Evolutionary conservation across 2,113 vertebrate species (phyloP), one percentile per base, ranked within the genome.

Genomic region (Nesospiza acunhae): DNA sequence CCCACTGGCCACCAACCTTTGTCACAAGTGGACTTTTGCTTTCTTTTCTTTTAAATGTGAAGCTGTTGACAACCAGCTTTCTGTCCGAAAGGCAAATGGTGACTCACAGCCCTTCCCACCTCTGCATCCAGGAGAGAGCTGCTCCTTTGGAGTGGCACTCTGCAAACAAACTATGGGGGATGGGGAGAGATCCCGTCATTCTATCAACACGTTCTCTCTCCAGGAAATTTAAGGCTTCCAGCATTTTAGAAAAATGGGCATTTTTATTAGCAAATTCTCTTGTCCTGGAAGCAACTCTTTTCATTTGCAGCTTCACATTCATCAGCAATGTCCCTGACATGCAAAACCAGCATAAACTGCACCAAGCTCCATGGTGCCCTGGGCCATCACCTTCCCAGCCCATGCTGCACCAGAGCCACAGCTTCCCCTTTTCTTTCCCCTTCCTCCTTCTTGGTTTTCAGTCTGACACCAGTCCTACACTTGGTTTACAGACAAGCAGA

Each of bases 171-270:
- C 49, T 31, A 15, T 8, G 15, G 1, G 10, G 16, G 26, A 35
- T 0, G 0, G 19, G 33, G 42, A 77, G 53, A 70, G 15, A 49
- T 7, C 4, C 14, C 2, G 1, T 28, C 3, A 1, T 63, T 39
- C 27, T 47, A 7, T 28, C 1, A 1, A 37, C 20, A 11, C 1
- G 0, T 42, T 33, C 21, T 60, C 55, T 70, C 53, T 24, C 22
- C 21, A 31, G 55, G 42, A 73, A 7, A 39, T 47, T 69, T 50
- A 73, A 77, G 31, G n/a, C 30, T 77, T 19, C 13, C 55, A 50
- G 19, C 50, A 49, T 47, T 75, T 72, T 72, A 72, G 30, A 42
- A 67, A 85, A 83, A 68, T 9, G 2, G 7, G 2, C 3, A 20
- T 24, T 89, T 84, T 84, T 74, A 30, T 53, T 13, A 56, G 24